Evolutionary conservation across 2,888 invertebrate species (phyloP).

Genomic region (Leistus spinibarbis): DNA sequence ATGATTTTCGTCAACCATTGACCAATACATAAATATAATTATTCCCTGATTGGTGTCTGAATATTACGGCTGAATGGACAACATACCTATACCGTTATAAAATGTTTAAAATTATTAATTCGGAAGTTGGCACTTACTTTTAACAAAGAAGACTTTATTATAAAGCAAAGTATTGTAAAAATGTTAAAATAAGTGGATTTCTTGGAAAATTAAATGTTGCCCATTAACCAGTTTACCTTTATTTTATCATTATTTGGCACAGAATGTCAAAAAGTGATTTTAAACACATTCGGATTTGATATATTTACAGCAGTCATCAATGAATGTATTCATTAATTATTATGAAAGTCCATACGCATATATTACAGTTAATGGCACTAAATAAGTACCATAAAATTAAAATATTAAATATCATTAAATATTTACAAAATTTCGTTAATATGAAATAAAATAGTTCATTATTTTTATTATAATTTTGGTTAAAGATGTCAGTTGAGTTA

Average conservation of each 20-base stretch:
- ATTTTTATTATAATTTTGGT: background rate
- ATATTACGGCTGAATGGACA: conserved; percentile 31
- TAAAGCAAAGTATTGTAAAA: background rate
- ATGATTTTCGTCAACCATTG: conserved; percentile 36
- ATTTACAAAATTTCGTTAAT: background rate
- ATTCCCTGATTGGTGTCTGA: conserved; percentile 37
- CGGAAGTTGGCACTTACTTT: background rate
- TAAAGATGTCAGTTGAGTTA: background rate
- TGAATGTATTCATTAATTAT: conserved; percentile 22
- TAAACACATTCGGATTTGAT: conserved; percentile 17
- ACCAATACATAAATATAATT: conserved; percentile 34
- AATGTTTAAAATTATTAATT: background rate
- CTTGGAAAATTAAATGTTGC: conserved; percentile 18
- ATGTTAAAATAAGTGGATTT: too few species aligned
- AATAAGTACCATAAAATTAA: conserved; percentile 24
- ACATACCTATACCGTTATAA: conserved; percentile 8
- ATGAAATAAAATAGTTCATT: background rate
- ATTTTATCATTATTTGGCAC: conserved; percentile 26
- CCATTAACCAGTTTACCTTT: conserved; percentile 21
- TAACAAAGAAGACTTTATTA: background rate
- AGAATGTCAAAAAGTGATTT: conserved; percentile 21
- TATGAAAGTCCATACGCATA: conserved; percentile 23
- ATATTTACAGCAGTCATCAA: conserved; percentile 34
- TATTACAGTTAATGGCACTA: conserved; percentile 31
- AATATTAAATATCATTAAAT: background rate